phyloP scores from a whole-genome alignment of 2,888 invertebrate species.

The Salpingus planirostris region DNA sequence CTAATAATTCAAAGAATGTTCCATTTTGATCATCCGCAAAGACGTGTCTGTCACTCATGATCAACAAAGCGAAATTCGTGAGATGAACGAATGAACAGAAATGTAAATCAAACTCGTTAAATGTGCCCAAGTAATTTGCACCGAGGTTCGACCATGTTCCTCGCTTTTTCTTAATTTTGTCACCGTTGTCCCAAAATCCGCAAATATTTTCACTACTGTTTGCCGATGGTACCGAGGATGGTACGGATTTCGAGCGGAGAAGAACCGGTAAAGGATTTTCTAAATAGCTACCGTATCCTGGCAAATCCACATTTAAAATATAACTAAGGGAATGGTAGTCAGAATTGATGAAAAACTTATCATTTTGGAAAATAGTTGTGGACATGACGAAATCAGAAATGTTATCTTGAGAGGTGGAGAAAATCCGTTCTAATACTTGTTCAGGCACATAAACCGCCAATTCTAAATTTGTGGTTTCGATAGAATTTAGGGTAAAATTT shows the following conservation, averaged over 20 bases:
- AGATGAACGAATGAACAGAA: conserved; percentile 49
- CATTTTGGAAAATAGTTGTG: conserved; percentile 30
- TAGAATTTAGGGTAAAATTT: conserved; percentile 37
- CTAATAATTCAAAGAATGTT: conserved; percentile 33
- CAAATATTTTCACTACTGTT: conserved; percentile 40
- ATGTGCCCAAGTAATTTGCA: conserved; percentile 38
- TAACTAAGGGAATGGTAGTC: conserved; percentile 24
- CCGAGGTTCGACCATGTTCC: conserved; percentile 52
- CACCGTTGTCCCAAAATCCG: conserved; percentile 49
- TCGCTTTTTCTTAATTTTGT: conserved; percentile 26
- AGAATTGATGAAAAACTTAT: conserved; percentile 28
- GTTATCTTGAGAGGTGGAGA: conserved; percentile 7
- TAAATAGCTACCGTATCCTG: conserved; percentile 48
- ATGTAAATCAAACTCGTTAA: conserved; percentile 38
- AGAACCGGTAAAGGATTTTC: conserved; percentile 48
- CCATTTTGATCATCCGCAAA: conserved; percentile 13
- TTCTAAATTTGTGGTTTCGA: conserved; percentile 23
- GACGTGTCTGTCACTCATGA: conserved; percentile 26
- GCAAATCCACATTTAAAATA: conserved; percentile 52
- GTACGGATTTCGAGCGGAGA: conserved; percentile 38
- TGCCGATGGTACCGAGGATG: no score
- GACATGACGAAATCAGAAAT: conserved; percentile 22
- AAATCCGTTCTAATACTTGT: conserved; percentile 23
- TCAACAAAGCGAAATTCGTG: conserved; percentile 51
- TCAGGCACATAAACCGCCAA: conserved; percentile 30